Percentiles rank a stretch among this genome's conserved stretches.
These are phyloP conservation scores for Choristoneura fumiferana DNA, from an alignment of 1,140 invertebrate genomes.

Conservation along the genomic window DNA sequence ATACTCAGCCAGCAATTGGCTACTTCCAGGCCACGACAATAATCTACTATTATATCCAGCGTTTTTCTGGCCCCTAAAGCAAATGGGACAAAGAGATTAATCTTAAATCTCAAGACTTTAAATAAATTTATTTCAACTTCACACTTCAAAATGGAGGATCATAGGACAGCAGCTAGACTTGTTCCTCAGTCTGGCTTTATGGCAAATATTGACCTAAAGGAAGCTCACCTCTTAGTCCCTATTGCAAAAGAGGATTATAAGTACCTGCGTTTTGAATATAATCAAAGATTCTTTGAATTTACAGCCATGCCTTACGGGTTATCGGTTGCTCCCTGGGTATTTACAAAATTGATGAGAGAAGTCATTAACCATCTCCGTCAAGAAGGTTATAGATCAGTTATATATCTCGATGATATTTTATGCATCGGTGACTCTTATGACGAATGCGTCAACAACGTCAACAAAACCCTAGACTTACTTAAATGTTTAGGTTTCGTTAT, in stretches of 20 bases:
- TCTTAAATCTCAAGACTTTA: constrained; percentile 19
- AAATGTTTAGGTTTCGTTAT: constrained; percentile 20
- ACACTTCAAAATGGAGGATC: too few species aligned
- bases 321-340: constrained; percentile 2
- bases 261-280: constrained; percentile 11
- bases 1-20: too few species aligned
- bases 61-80: constrained; percentile 14
- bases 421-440: constrained; percentile 3
- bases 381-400: constrained; percentile 10
- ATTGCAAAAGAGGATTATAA: not conserved
- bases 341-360: constrained; percentile 20
- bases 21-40: too few species aligned
- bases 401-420: constrained; percentile 16
- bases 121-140: constrained; percentile 7
- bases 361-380: not conserved
- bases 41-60: too few species aligned
- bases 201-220: constrained; percentile 17
- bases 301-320: constrained; percentile 14
- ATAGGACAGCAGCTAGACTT: too few species aligned
- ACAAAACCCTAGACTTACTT: not conserved
- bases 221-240: constrained; percentile 3
- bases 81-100: constrained; percentile 16
- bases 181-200: constrained; percentile 6
- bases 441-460: constrained; percentile 10
- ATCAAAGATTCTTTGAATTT: constrained; percentile 1